Conservation (phyloP, 2,113 vertebrate species). For the Calidris pygmaea region DNA sequence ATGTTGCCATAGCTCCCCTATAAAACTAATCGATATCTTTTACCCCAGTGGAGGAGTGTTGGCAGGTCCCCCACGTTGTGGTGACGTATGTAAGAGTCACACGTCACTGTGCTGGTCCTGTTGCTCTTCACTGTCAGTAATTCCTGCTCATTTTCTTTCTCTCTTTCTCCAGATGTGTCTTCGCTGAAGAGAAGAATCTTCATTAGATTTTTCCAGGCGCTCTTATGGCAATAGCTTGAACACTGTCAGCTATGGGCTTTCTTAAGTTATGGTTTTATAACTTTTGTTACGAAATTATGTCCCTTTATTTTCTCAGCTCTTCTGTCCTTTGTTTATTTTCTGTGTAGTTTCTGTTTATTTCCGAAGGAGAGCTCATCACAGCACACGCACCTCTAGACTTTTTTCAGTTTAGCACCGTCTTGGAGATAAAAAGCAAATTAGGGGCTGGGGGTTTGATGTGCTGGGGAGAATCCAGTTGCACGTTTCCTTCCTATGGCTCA, state of each 20-base stretch:
- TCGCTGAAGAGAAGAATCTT: neutral
- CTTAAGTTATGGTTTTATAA: neutral
- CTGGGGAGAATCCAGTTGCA: neutral
- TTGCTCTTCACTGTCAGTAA: neutral
- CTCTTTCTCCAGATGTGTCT: neutral
- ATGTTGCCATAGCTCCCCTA: neutral
- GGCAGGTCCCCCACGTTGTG: fast-evolving
- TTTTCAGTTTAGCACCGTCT: neutral
- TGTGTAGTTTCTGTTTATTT: neutral
- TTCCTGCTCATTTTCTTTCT: neutral
- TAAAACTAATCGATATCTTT: fast-evolving
- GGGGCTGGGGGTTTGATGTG: neutral
- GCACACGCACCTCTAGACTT: neutral
- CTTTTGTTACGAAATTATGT: neutral
- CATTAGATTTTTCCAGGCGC: neutral
- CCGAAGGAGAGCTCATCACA: neutral
- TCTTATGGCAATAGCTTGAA: slow-evolving; percentile 24
- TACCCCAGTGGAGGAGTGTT: neutral
- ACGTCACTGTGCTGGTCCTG: neutral
- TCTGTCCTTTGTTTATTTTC: neutral
- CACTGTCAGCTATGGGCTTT: slow-evolving; percentile 12
- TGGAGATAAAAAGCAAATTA: neutral
- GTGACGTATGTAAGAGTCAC: neutral
- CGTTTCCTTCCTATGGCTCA: neutral
- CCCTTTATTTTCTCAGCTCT: neutral